A percentile compares a stretch with the other conserved stretches of the same genome.
These are phyloP conservation scores for Periophthalmus magnuspinnatus DNA, from an alignment of 2,797 vertebrate genomes.

Conservation along the genomic window DNA sequence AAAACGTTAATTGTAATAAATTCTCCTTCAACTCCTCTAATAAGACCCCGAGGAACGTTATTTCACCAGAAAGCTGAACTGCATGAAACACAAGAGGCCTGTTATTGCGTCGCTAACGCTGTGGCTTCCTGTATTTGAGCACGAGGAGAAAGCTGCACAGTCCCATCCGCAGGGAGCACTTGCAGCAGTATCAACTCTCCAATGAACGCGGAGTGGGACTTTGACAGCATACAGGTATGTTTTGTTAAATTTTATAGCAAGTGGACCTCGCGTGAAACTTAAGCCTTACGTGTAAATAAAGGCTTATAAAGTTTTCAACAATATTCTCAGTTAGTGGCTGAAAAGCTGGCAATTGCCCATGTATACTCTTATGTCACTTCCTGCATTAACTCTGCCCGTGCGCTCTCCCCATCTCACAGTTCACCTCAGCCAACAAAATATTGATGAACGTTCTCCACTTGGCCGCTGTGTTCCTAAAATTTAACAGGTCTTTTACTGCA, in stretches of 20 bases:
- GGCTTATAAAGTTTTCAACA: constrained; percentile 84
- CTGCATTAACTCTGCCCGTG: constrained; percentile 79
- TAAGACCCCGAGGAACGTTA: constrained; percentile 28
- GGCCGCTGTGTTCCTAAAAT: constrained; percentile 1
- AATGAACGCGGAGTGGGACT: constrained; percentile 68
- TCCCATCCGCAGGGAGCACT: constrained; percentile 70
- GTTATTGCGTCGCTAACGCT: constrained; percentile 28
- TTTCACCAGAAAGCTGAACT: constrained; percentile 16
- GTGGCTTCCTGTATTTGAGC: constrained; percentile 46
- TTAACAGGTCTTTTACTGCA: constrained; percentile 27
- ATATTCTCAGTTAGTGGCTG: constrained; percentile 79
- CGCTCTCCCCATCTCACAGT: constrained; percentile 61
- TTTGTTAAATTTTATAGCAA: constrained; percentile 81
- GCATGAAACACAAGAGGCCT: constrained; percentile 43
- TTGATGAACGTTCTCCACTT: constrained; percentile 48
- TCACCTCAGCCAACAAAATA: constrained; percentile 55
- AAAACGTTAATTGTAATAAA: constrained; percentile 17
- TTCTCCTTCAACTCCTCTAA: constrained; percentile 27
- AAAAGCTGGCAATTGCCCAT: constrained; percentile 77
- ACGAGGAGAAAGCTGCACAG: constrained; percentile 51
- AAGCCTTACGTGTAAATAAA: constrained; percentile 79
- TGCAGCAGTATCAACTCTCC: constrained; percentile 74
- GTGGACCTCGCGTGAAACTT: constrained; percentile 77
- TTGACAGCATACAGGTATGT: constrained; percentile 78
- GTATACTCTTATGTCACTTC: constrained; percentile 87